These are phyloP conservation scores for Psittacula cyanocephala DNA, from an alignment of 2,113 vertebrate species.

Conservation along the genomic window DNA sequence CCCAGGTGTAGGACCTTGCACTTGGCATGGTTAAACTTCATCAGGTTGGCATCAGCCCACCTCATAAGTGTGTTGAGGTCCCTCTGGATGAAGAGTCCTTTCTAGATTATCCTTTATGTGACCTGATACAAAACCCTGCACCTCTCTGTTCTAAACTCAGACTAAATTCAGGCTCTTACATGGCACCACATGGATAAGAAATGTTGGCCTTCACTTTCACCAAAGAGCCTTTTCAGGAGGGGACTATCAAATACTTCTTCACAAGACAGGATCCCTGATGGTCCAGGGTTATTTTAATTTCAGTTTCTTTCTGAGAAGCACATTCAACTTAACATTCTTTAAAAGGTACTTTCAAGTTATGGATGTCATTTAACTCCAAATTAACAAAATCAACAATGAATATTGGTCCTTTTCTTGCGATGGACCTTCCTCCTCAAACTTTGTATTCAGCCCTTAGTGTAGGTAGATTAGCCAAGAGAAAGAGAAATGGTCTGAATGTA, in stretches of 20 bases:
- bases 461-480: background rate
- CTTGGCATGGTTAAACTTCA: too few species aligned
- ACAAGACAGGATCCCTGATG: background rate
- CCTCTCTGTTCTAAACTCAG: background rate
- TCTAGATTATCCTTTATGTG: background rate
- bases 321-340: background rate
- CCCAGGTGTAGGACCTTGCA: too few species aligned
- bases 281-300: background rate
- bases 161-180: background rate
- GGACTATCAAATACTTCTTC: background rate
- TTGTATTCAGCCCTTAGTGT: background rate
- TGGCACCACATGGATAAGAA: background rate
- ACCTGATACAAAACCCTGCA: rapidly evolving
- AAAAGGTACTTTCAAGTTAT: background rate
- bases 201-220: background rate
- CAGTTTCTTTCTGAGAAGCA: background rate
- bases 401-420: background rate
- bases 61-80: too few species aligned
- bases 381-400: background rate
- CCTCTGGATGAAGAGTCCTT: background rate
- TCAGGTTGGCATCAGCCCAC: too few species aligned
- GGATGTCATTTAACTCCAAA: background rate
- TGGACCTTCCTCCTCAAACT: background rate
- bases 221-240: background rate
- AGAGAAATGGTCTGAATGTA: slow-evolving; percentile 1